These are phyloP conservation scores for Disparrhopalites patrizii DNA, from an alignment of 2,888 invertebrate species.

Conservation along the genomic window DNA sequence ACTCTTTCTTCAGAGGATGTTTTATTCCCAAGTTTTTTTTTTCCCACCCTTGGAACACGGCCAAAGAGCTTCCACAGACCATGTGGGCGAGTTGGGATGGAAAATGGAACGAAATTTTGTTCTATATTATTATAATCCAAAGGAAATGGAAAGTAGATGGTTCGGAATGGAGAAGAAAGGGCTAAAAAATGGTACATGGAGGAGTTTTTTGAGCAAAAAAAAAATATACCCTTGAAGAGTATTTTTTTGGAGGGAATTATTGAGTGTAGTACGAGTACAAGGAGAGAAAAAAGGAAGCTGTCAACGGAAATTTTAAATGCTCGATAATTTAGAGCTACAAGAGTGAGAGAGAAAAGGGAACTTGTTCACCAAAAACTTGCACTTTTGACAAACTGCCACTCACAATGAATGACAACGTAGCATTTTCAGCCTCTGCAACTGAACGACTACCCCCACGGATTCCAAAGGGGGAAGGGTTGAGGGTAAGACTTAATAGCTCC, in stretches of 20 bases:
- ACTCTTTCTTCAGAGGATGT: too few relatives aligned
- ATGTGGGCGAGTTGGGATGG: too few relatives aligned
- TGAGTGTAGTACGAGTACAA: too few relatives aligned
- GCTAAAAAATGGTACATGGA: neutral
- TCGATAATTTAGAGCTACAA: constrained; percentile 3
- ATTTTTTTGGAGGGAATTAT: too few relatives aligned
- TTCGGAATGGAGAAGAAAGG: neutral
- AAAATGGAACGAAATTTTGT: too few relatives aligned
- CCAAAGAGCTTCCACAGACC: too few relatives aligned
- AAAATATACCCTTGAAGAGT: too few relatives aligned
- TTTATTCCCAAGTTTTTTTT: too few relatives aligned
- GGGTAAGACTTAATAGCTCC: too few relatives aligned
- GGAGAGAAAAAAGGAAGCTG: neutral
- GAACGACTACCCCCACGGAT: too few relatives aligned
- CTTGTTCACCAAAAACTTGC: neutral
- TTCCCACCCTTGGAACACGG: too few relatives aligned
- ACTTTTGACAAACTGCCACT: constrained; percentile 5
- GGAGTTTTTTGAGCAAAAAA: neutral
- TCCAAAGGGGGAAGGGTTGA: neutral
- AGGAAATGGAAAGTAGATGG: neutral
- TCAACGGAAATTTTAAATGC: neutral
- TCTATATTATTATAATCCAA: neutral
- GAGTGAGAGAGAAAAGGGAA: neutral
- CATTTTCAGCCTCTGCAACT: neutral
- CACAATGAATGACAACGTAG: constrained; percentile 3